Base-by-base conservation (phyloP, 2,797 vertebrate species). In the Dermochelys coriacea region DNA sequence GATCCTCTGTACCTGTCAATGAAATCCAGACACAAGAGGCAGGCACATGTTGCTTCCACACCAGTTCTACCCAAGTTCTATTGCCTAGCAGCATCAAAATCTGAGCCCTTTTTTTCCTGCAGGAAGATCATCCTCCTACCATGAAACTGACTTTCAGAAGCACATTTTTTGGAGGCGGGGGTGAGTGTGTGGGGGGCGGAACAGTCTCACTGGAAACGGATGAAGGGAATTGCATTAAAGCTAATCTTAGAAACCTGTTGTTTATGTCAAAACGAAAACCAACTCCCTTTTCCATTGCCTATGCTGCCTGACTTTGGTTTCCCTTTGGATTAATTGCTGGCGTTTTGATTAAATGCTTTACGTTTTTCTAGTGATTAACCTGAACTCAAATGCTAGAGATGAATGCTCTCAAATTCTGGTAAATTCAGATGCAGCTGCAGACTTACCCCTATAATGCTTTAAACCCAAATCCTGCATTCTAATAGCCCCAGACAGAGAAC, bases 121-220 rank as follows among this genome's bases (percentile, higher is more conserved):
- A 96, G 91, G 91, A 95, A 97, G 87, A 90, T 82, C 68, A 82
- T 52, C 78, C 88, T 96, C 94, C 94, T 88, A 90, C 54, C 89
- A 54, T 85, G 52, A 75, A 89, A 94, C 18, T 59, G 55, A 55
- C 54, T 77, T 86, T 86, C 85, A 80, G 49, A 85, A 91, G 75
- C 0, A 0, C 4, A n/a, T 95, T 94, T 96, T 71, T 71, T 41
- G 64, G 19, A 23, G 64, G 34, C 84, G 31, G 59, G 61, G 95
- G 80, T 61, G 84, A 49, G n/a, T 85, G 45, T 41, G 25, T 91
- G 75, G 57, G 23, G 12, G 51, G 91, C 7, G 85, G 74, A 93
- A 89, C 34, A 37, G 6, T 94, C 54, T n/a, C 68, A 49, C 23
- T 12, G 54, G 59, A 41, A 93, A 96, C 84, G 27, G 23, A 78